phyloP scores from a whole-genome alignment of 64 coral and sea anemone genomes.

The Montipora sp. region DNA sequence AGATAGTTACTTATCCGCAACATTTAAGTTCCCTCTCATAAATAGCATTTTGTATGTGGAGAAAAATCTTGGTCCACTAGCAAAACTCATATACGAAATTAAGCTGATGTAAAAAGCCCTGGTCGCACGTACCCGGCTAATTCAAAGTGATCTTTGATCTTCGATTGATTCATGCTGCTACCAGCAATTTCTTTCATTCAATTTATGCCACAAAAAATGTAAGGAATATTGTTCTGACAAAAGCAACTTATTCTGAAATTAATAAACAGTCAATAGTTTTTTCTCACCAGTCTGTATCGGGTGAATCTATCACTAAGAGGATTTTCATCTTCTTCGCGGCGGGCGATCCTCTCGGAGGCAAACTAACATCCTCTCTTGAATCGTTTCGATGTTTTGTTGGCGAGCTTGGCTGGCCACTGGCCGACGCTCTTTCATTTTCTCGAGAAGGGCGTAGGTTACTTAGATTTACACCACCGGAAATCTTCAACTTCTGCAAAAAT shows the following conservation, averaged over 20 bases:
- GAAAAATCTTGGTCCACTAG: not conserved
- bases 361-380: slow-evolving; percentile 68
- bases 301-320: slow-evolving; percentile 92
- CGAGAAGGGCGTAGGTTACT: slow-evolving; percentile 39
- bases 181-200: not conserved
- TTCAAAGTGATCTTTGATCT: slow-evolving; percentile 27
- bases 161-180: not conserved
- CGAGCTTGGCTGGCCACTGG: not conserved
- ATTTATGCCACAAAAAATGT: not conserved
- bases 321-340: slow-evolving; percentile 81
- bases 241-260: not conserved
- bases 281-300: slow-evolving; percentile 90
- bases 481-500: slow-evolving; percentile 73
- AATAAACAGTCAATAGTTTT: not conserved
- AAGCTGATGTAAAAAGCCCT: not conserved
- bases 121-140: not conserved
- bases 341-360: slow-evolving; percentile 60
- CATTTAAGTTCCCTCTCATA: no score
- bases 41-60: no score
- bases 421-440: not conserved
- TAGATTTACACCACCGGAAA: slow-evolving; percentile 37
- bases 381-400: not conserved
- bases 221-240: not conserved
- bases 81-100: not conserved
- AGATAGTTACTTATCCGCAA: no score